Conservation (phyloP, 1,140 invertebrate genomes). For the Cherax quadricarinatus region DNA sequence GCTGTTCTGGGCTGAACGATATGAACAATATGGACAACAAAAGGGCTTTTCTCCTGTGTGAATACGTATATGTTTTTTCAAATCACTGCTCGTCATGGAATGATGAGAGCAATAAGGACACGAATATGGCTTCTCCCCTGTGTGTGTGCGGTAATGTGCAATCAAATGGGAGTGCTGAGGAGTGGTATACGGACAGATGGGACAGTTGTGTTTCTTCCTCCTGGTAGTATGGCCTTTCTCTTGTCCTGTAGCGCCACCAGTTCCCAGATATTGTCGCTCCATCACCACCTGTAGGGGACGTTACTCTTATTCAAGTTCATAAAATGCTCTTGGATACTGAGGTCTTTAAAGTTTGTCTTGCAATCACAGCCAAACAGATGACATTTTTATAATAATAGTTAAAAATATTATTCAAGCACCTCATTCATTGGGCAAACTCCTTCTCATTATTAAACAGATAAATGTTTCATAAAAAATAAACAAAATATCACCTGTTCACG, state of each 20-base stretch:
- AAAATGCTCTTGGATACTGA: background rate
- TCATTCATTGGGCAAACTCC: too few relatives aligned
- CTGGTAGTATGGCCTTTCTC: background rate
- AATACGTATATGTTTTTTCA: slow-evolving; percentile 49
- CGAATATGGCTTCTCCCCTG: slow-evolving; percentile 43
- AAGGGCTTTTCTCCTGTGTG: slow-evolving; percentile 56
- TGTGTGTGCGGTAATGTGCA: slow-evolving; percentile 44
- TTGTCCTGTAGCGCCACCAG: background rate
- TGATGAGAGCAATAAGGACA: slow-evolving; percentile 41
- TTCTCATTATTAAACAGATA: too few relatives aligned
- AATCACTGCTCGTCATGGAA: slow-evolving; percentile 24
- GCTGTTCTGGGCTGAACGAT: slow-evolving; percentile 30
- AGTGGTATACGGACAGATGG: slow-evolving; percentile 30
- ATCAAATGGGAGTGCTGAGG: slow-evolving; percentile 14
- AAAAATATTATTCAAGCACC: too few relatives aligned
- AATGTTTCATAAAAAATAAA: too few relatives aligned
- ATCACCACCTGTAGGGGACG: slow-evolving; percentile 46
- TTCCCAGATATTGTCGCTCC: background rate
- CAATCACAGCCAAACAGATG: background rate
- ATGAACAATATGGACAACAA: slow-evolving; percentile 47
- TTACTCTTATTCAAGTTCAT: slow-evolving; percentile 15
- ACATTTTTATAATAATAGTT: too few relatives aligned
- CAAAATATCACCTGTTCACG: too few relatives aligned
- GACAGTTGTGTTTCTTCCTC: slow-evolving; percentile 32
- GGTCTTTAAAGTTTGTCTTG: background rate